Evolutionary conservation across 2,113 vertebrate species (phyloP).

Genomic region (Phycodurus eques): DNA sequence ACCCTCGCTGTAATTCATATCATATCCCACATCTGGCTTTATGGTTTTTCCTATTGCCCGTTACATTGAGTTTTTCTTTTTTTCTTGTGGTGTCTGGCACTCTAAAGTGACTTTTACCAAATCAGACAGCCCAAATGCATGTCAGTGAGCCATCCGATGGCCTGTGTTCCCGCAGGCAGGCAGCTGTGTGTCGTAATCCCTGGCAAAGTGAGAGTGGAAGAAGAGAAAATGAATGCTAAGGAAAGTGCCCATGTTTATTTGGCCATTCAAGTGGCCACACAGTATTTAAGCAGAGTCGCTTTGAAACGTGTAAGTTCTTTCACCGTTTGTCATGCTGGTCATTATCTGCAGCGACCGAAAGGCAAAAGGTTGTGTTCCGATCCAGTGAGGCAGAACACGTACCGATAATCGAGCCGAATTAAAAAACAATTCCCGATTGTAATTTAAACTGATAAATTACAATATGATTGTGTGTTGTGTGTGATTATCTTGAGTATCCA

Average conservation of each 20-base stretch:
- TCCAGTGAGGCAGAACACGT: too few species aligned
- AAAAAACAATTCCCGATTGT: too few species aligned
- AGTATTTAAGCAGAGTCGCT: conserved; percentile 30
- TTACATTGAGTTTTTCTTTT: neutral
- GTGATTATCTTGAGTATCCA: too few species aligned
- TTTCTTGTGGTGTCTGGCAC: conserved; percentile 21
- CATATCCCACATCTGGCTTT: neutral
- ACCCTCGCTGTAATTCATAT: neutral
- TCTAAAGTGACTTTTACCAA: conserved; percentile 16
- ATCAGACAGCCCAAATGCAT: conserved; percentile 19
- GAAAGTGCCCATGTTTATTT: conserved; percentile 10
- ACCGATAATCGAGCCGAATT: too few species aligned
- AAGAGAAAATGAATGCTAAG: conserved; percentile 28
- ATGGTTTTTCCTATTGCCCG: neutral
- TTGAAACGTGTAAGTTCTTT: conserved; percentile 19
- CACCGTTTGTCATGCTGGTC: conserved; percentile 23
- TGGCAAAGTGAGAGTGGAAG: conserved; percentile 14
- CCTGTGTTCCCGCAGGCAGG: conserved; percentile 15
- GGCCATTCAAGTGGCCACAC: conserved; percentile 29
- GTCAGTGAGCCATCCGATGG: conserved; percentile 13
- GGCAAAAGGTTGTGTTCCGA: too few species aligned
- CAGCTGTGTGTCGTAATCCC: conserved; percentile 21
- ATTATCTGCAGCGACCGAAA: conserved; percentile 21
- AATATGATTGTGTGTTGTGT: too few species aligned
- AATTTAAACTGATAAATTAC: too few species aligned